Evolutionary conservation across 2,797 vertebrate species (phyloP).

Genomic region (Lophotriccus pileatus): DNA sequence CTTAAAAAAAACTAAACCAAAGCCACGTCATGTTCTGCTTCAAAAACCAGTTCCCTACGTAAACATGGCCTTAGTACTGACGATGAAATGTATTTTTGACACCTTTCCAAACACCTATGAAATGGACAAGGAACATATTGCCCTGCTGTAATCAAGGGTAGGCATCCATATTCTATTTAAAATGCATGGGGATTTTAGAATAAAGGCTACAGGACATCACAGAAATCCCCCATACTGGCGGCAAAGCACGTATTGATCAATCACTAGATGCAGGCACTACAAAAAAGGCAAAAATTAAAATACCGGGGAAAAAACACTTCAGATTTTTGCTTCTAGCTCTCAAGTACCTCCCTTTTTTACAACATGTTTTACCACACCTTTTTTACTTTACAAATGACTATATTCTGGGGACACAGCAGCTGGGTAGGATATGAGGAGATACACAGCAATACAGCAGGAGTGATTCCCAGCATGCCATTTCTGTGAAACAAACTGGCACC

Average conservation of each 20-base stretch:
- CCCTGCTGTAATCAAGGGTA: background rate
- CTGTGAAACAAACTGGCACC: conserved; percentile 35
- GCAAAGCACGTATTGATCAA: background rate
- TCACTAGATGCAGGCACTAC: background rate
- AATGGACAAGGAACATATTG: background rate
- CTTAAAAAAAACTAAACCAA: background rate
- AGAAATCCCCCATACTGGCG: background rate
- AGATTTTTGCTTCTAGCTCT: background rate
- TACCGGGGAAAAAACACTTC: background rate
- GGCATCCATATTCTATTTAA: background rate
- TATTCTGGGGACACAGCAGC: background rate
- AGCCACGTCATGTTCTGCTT: background rate
- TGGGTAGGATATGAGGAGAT: background rate
- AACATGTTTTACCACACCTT: background rate
- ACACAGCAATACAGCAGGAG: background rate
- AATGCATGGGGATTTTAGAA: background rate
- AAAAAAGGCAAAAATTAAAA: background rate
- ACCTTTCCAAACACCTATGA: background rate
- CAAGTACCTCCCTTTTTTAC: background rate
- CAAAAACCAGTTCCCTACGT: background rate
- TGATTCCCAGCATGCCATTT: conserved; percentile 21
- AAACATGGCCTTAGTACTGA: background rate
- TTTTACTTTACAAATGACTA: background rate
- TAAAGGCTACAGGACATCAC: background rate
- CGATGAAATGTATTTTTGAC: fast-evolving